Evolutionary conservation across 2,113 vertebrate species (phyloP).

Genomic region (Melanerpes aurifrons): DNA sequence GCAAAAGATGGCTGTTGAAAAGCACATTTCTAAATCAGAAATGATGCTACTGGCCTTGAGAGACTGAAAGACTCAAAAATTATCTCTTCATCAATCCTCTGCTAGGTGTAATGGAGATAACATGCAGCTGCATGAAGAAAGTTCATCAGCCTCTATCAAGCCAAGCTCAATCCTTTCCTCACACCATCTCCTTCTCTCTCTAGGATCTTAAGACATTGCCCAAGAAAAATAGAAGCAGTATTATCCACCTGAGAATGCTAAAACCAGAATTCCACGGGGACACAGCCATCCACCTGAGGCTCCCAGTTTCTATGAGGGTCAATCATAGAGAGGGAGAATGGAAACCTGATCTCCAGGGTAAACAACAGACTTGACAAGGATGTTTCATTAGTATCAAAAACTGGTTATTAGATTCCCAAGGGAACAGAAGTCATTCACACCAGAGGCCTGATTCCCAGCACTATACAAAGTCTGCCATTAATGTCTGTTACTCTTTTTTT

Average conservation of each 20-base stretch:
- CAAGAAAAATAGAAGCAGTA: neutral
- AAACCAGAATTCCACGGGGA: neutral
- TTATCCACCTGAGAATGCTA: neutral
- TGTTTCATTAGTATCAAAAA: constrained; percentile 11
- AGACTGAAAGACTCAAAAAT: constrained; percentile 30
- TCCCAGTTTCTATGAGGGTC: neutral
- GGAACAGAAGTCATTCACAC: neutral
- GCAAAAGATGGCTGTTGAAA: neutral
- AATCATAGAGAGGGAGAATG: neutral
- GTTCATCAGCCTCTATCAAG: neutral
- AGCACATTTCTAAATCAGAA: neutral
- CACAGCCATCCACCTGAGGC: neutral
- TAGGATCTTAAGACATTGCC: neutral
- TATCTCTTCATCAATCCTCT: neutral
- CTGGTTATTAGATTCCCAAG: neutral
- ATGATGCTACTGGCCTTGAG: neutral
- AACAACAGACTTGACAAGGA: neutral
- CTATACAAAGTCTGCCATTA: neutral
- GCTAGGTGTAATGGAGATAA: neutral
- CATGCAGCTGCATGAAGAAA: neutral
- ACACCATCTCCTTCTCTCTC: neutral
- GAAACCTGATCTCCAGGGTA: neutral
- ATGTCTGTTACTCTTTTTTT: neutral
- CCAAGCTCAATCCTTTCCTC: neutral
- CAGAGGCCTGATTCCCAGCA: neutral